A percentile compares a stretch with the other conserved stretches of the same genome.
Conservation (phyloP, 2,888 invertebrate genomes). For the Tipula helvola region DNA sequence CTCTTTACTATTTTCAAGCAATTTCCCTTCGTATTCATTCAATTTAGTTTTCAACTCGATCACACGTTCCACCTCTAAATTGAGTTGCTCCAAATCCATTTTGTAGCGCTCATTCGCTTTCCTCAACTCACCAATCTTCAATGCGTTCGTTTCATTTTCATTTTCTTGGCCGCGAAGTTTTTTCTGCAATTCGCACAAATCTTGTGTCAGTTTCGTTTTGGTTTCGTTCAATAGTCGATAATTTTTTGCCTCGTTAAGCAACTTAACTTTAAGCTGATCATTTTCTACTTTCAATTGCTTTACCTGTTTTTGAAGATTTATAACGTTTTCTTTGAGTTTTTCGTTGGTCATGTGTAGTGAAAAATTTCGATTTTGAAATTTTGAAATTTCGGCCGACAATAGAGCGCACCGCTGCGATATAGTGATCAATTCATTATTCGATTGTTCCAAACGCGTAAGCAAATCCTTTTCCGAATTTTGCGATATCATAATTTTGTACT, state of each 20-base stretch:
- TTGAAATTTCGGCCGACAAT: slow-evolving; percentile 16
- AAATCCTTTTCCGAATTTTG: slow-evolving; percentile 15
- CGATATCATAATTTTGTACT: slow-evolving; percentile 16
- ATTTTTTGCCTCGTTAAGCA: not conserved
- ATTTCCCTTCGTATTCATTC: not conserved
- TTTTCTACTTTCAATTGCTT: not conserved
- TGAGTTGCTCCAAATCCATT: not conserved
- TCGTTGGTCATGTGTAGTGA: slow-evolving; percentile 13
- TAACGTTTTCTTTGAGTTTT: not conserved
- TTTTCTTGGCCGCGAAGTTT: not conserved
- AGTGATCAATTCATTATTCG: slow-evolving; percentile 14
- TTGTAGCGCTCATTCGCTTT: not conserved
- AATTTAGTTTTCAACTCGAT: not conserved
- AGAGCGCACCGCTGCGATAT: slow-evolving; percentile 15
- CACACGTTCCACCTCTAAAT: not conserved
- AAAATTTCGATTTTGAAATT: slow-evolving; percentile 16
- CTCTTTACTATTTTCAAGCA: not conserved
- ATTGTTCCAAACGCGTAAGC: slow-evolving; percentile 15
- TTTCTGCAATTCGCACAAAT: not conserved
- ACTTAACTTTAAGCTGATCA: not conserved
- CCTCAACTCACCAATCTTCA: not conserved
- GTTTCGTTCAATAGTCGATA: not conserved
- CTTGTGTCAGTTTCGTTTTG: not conserved
- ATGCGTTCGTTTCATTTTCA: not conserved
- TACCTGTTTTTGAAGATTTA: not conserved